Conservation (phyloP, 1,140 invertebrate species). For the Lepidurus apus region DNA sequence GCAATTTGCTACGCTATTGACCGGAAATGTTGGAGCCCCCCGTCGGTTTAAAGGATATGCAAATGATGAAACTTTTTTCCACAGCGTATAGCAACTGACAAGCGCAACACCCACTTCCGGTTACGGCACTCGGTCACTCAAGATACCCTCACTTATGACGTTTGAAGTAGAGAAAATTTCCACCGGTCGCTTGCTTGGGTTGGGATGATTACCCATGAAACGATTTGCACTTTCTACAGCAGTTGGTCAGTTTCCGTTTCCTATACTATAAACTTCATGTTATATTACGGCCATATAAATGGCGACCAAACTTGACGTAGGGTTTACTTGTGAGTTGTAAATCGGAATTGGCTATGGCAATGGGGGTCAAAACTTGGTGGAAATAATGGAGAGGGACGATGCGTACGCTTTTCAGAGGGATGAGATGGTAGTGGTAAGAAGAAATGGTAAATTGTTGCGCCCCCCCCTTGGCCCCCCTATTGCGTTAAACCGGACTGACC, state of each 20-base stretch:
- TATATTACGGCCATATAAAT: not conserved
- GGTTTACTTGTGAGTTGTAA: not conserved
- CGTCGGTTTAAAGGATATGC: not conserved
- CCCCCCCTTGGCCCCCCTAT: not conserved
- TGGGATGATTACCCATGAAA: not conserved
- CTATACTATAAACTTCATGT: slow-evolving; percentile 5
- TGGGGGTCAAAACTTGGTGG: not conserved
- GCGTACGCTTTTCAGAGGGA: not conserved
- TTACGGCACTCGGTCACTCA: not conserved
- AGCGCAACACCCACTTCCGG: slow-evolving; percentile 14
- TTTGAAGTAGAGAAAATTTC: not conserved
- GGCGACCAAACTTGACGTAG: not conserved
- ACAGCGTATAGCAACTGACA: not conserved
- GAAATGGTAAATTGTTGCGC: not conserved
- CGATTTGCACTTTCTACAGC: not conserved
- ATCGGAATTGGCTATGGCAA: not conserved
- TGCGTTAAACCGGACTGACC: slow-evolving; percentile 20
- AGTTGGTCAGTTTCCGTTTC: not conserved
- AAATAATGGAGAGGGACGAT: slow-evolving; percentile 7
- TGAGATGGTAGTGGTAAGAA: not conserved
- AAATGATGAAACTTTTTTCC: not conserved
- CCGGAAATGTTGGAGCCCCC: not conserved
- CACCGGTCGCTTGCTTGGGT: not conserved
- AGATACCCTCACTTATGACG: not conserved
- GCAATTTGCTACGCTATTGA: not conserved